phyloP scores from a whole-genome alignment of 2,888 invertebrate genomes.

The Clitarchus hookeri region DNA sequence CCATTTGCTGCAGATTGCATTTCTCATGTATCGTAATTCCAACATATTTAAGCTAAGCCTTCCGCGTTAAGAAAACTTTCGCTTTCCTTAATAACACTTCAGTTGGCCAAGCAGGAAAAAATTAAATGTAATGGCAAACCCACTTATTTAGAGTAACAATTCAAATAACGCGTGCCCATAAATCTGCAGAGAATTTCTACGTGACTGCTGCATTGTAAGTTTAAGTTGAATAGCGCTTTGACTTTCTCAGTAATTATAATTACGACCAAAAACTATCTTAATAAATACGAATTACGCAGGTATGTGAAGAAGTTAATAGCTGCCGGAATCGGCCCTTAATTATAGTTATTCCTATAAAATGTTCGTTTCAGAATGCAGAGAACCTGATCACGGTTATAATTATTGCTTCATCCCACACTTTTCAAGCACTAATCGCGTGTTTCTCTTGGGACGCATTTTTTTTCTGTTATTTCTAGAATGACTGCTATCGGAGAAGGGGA shows the following conservation, averaged over 20 bases:
- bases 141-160: too few species aligned
- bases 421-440: background rate
- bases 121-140: too few species aligned
- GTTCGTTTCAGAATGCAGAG: background rate
- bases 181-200: too few species aligned
- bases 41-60: too few species aligned
- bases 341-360: background rate
- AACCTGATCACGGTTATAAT: background rate
- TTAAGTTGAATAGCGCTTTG: background rate
- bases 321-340: background rate
- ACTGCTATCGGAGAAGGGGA: background rate
- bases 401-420: background rate
- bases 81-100: too few species aligned
- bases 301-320: background rate
- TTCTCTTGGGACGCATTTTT: background rate
- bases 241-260: background rate
- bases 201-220: background rate
- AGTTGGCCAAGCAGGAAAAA: too few species aligned
- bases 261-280: slow-evolving; percentile 7
- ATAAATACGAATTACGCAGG: background rate
- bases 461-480: background rate
- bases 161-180: too few species aligned
- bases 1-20: too few species aligned
- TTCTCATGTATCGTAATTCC: too few species aligned
- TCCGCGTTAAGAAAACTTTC: too few species aligned